A percentile compares a stretch with the other conserved stretches of the same genome.
Conservation (phyloP, 2,888 invertebrate species). For the Agrochola lota region DNA sequence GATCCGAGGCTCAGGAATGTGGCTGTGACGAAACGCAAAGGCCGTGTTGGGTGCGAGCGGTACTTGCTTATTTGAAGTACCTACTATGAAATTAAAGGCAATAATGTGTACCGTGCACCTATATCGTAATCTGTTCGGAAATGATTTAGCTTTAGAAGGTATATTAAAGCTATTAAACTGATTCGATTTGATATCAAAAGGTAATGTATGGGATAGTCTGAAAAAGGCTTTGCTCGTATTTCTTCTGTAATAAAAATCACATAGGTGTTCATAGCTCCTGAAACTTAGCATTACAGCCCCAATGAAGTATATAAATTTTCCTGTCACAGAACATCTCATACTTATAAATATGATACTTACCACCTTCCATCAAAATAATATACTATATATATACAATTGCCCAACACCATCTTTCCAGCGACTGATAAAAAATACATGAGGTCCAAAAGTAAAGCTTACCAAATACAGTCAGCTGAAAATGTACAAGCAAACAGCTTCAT, state of each 20-base stretch:
- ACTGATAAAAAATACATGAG: not conserved
- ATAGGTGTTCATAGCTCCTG: not conserved
- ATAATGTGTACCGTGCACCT: slow-evolving; percentile 61
- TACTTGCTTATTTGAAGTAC: slow-evolving; percentile 62
- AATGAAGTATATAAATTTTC: not conserved
- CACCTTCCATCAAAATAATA: not conserved
- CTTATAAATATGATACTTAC: not conserved
- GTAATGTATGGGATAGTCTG: not conserved
- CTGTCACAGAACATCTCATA: not conserved
- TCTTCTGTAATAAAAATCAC: not conserved
- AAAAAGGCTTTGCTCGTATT: not conserved
- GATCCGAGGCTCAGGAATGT: slow-evolving; percentile 72
- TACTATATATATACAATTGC: not conserved
- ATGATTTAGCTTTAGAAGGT: slow-evolving; percentile 52
- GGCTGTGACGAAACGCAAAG: slow-evolving; percentile 78
- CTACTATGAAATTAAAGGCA: slow-evolving; percentile 64
- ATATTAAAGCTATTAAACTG: slow-evolving; percentile 54
- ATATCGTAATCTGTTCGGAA: slow-evolving; percentile 61
- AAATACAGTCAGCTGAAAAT: slow-evolving; percentile 11
- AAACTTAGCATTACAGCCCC: not conserved
- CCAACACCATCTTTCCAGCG: no score
- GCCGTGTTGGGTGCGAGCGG: slow-evolving; percentile 69
- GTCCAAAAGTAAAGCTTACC: not conserved
- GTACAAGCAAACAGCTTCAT: slow-evolving; percentile 41
- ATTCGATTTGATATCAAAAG: slow-evolving; percentile 55